Conservation (phyloP, 2,888 invertebrate genomes). For the Tetropium fuscum region DNA sequence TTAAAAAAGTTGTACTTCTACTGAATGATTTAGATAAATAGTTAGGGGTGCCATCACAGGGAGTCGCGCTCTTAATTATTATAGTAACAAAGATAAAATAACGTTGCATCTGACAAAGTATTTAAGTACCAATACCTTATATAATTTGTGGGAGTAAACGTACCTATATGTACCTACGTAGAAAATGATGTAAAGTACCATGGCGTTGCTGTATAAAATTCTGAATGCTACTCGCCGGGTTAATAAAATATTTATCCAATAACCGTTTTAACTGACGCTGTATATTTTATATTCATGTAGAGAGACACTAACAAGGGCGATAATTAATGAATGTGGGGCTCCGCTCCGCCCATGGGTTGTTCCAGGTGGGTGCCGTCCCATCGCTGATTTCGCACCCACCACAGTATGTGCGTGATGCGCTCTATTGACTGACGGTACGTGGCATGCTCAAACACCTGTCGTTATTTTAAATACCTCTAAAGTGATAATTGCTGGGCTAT, state of each 20-base stretch:
- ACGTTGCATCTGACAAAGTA: no score
- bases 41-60: no score
- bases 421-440: conserved; percentile 46
- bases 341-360: conserved; percentile 57
- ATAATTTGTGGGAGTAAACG: no score
- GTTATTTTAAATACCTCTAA: conserved; percentile 30
- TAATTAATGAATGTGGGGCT: conserved; percentile 57
- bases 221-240: conserved; percentile 29
- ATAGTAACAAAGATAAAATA: no score
- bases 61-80: no score
- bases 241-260: conserved; percentile 38
- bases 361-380: conserved; percentile 52
- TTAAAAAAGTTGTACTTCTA: no score
- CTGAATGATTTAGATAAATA: no score
- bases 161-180: no score
- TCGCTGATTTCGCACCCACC: conserved; percentile 48
- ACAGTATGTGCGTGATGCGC: conserved; percentile 50
- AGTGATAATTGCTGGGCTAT: conserved; percentile 43
- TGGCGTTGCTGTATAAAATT: conserved; percentile 4
- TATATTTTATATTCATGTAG: conserved; percentile 40
- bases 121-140: no score
- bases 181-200: no score
- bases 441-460: conserved; percentile 39
- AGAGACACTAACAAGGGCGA: conserved; percentile 57
- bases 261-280: conserved; percentile 32